Evolutionary conservation across 2,888 invertebrate genomes (phyloP), one percentile per base, ranked within the genome.

Genomic region (Sussaba pulchella): DNA sequence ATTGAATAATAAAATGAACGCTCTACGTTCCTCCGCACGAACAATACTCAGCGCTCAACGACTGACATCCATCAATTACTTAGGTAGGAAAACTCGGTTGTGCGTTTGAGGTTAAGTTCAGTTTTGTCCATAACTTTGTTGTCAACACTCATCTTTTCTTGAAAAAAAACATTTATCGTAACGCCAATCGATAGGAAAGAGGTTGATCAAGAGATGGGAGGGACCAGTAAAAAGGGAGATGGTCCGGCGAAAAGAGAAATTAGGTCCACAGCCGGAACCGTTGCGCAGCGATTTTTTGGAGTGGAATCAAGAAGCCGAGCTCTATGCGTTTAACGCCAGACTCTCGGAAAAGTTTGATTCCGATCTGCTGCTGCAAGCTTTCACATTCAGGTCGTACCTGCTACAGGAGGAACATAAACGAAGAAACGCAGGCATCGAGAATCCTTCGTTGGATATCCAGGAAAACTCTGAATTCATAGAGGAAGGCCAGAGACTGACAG

Each of bases 281-380:
- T 93, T 93, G 0, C 93, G 97, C 82, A 95, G 95, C 26, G 93
- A 94, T 8, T 96, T 94, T 88, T 85, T 96, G n/a, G 97, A 96
- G 88, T 98, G 98, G 98, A 98, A 98, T 90, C 95, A 97, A 86
- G 95, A 96, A 86, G 95, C 97, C 0, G 98, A 99, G 93, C 83
- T 99, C 1, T 98, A 94, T 93, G 97, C 98, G 0, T 99, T 99
- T 93, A 96, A 96, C 9, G 95, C 96, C 88, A 94, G 99, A 26
- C 93, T 99, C 14, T 95, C 96, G 24, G 99, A 99, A 93, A 94
- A 96, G 3, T 97, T 99, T 88, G 94, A 97, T 78, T 92, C 94
- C 0, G 93, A 94, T 19, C 91, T 96, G 14, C 92, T 99, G 31
- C 94, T 95, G 71, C 94, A 94, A 87, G 98, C 98, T 0, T 95